These are phyloP conservation scores for Trisateles emortualis DNA, from an alignment of 2,888 invertebrate genomes.

Conservation along the genomic window DNA sequence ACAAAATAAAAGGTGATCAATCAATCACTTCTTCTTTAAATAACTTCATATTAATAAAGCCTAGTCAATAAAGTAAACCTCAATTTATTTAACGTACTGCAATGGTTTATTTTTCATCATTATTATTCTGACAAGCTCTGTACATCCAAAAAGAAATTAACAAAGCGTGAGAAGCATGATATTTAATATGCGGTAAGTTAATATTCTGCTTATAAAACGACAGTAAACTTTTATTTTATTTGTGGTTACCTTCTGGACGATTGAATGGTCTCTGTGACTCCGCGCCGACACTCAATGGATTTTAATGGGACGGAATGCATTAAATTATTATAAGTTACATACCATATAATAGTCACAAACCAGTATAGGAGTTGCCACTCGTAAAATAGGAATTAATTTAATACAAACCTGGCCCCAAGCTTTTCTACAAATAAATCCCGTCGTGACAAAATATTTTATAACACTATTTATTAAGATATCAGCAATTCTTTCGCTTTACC, in stretches of 20 bases:
- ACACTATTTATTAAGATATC: conserved; percentile 64
- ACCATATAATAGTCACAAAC: conserved; percentile 51
- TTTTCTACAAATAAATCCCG: conserved; percentile 58
- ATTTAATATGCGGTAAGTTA: conserved; percentile 53
- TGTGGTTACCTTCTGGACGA: conserved; percentile 55
- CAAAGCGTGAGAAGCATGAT: conserved; percentile 37
- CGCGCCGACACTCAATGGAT: conserved; percentile 71
- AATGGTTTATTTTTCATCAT: conserved; percentile 4
- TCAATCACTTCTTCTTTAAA: neutral
- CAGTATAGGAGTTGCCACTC: conserved; percentile 59
- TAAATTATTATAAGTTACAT: conserved; percentile 65
- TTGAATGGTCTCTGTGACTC: conserved; percentile 66
- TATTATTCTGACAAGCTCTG: conserved; percentile 6
- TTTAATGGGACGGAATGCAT: conserved; percentile 68
- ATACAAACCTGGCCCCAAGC: conserved; percentile 53
- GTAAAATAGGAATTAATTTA: conserved; percentile 66
- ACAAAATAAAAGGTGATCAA: no score
- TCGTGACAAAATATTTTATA: conserved; percentile 72
- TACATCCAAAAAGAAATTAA: conserved; percentile 27
- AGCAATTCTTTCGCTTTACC: conserved; percentile 45
- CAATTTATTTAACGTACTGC: neutral
- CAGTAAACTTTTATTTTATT: conserved; percentile 57
- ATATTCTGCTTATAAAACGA: conserved; percentile 50
- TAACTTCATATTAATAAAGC: neutral
- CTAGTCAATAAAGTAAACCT: neutral